Evolutionary conservation across 2,888 invertebrate genomes (phyloP).

Genomic region (Arge pagana): DNA sequence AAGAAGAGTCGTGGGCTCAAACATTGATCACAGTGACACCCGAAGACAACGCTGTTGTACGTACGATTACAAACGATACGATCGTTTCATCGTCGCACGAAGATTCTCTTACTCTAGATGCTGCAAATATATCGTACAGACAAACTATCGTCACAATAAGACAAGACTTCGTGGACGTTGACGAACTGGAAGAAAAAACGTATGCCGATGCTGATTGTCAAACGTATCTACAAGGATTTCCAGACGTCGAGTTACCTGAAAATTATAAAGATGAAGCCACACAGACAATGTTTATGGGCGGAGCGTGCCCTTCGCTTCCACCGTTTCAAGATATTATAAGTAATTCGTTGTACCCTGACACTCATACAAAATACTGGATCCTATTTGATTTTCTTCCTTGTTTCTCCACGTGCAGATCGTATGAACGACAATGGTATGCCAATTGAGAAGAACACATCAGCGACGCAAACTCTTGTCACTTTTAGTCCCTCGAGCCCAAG

Average conservation of each 20-base stretch:
- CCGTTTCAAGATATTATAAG: constrained; percentile 36
- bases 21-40: constrained; percentile 42
- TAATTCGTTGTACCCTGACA: constrained; percentile 18
- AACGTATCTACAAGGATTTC: constrained; percentile 39
- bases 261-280: constrained; percentile 35
- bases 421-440: constrained; percentile 36
- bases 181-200: constrained; percentile 25
- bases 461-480: constrained; percentile 31
- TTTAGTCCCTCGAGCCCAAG: constrained; percentile 19
- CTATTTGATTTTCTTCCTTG: not conserved
- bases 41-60: constrained; percentile 37
- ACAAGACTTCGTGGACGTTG: constrained; percentile 30
- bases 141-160: constrained; percentile 24
- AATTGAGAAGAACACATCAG: constrained; percentile 25
- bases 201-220: constrained; percentile 33
- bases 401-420: not conserved
- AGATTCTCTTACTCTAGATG: constrained; percentile 26
- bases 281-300: constrained; percentile 43
- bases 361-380: not conserved
- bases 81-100: constrained; percentile 32
- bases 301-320: constrained; percentile 26
- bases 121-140: constrained; percentile 32
- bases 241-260: constrained; percentile 34
- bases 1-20: constrained; percentile 38
- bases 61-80: constrained; percentile 32